Evolutionary conservation across 2,888 invertebrate species (phyloP), one percentile per base, ranked within the genome.

Genomic region (Zootermopsis nevadensis): DNA sequence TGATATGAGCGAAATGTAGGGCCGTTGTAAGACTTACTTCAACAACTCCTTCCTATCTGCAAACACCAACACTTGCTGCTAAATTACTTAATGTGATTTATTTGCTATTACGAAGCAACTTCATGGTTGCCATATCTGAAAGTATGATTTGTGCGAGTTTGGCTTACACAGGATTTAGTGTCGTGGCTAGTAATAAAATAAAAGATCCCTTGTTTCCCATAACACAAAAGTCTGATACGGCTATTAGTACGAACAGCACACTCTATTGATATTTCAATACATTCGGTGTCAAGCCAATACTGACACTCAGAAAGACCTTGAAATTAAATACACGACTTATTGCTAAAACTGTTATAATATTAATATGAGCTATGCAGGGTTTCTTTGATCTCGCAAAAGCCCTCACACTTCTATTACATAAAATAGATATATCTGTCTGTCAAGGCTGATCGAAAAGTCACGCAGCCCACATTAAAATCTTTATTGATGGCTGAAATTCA

Each of bases 141-240:
- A 79, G 79, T 60, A 79, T 79, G 79, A 79, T 79, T 79, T 79
- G 79, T 79, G 79, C 53, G 55, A 31, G 42, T 77, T 77, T 42
- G 55, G 55, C 22, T 77, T 77, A 77, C 31, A 55, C 30, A 77
- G 77, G 77, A 77, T 77, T 77, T 53, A 77, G 53, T 42, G 22
- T 72, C 33, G 72, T 66, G n/a, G 33, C 69, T 33, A 7, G 33
- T 69, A 69, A 69, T 69, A 69, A 33, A 33, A 69, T 33, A 69
- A 33, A n/a, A 19, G 69, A 31, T 33, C 7, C 24, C 69, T 69
- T 69, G 33, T 33, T 69, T 31, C 69, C 69, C 19, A 33, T 33
- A 33, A 1, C 31, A 15, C 15, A 7, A 7, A 22, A 33, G 69
- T 69, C 69, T 15, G 31, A 19, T 69, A 60, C 10, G 60, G 60